phyloP scores from a whole-genome alignment of 2,797 vertebrate genomes.

The Lepus oiostolus region DNA sequence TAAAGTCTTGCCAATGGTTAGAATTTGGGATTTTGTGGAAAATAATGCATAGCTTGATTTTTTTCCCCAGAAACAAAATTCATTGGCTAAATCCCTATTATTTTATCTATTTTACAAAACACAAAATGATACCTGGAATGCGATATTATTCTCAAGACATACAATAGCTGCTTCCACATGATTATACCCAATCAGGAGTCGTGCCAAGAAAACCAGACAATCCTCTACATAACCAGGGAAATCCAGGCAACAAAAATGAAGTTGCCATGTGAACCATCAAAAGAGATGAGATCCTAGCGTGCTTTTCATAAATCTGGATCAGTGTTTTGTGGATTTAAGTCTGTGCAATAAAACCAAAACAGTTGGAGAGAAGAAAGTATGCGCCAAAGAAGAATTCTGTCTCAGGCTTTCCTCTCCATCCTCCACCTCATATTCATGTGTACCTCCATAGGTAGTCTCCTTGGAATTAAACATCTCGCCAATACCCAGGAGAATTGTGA shows the following conservation, averaged over 20 bases:
- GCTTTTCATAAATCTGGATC: constrained; percentile 42
- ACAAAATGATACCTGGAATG: constrained; percentile 28
- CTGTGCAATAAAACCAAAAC: constrained; percentile 19
- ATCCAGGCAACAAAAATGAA: constrained; percentile 36
- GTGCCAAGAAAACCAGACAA: constrained; percentile 55
- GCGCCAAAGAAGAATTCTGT: not conserved
- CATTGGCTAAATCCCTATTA: not conserved
- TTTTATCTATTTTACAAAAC: constrained; percentile 56
- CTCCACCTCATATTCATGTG: rapidly evolving
- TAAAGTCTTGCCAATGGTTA: not conserved
- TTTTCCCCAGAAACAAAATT: not conserved
- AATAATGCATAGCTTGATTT: constrained; percentile 27
- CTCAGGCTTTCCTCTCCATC: not conserved
- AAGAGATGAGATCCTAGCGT: constrained; percentile 12
- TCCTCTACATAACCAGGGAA: not conserved
- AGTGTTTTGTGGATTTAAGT: not conserved
- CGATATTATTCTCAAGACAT: constrained; percentile 6
- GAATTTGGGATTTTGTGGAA: not conserved
- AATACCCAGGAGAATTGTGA: not conserved
- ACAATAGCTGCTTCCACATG: constrained; percentile 27
- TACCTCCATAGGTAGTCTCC: not conserved
- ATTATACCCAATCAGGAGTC: constrained; percentile 22
- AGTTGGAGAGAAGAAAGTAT: not conserved
- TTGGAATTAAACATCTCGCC: not conserved
- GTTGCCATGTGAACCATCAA: constrained; percentile 64